Conservation (phyloP, 1,140 invertebrate species). For the Apocrypta bakeri region DNA sequence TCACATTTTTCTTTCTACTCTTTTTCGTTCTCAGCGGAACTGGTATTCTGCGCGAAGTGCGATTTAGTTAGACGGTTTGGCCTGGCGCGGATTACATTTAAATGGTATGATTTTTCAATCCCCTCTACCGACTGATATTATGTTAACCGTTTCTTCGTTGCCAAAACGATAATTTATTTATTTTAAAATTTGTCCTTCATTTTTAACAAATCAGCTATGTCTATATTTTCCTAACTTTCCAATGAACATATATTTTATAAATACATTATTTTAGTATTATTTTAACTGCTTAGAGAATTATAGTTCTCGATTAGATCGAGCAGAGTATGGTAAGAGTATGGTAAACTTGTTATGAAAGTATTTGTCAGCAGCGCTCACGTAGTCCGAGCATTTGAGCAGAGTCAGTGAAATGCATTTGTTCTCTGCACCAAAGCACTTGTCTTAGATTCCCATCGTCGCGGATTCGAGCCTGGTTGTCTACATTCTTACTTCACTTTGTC, state of each 20-base stretch:
- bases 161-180: neutral
- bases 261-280: too few species aligned
- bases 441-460: too few species aligned
- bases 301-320: too few species aligned
- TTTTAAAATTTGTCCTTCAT: neutral
- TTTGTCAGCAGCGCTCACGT: too few species aligned
- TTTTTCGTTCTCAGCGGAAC: neutral
- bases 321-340: too few species aligned
- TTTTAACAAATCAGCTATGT: neutral
- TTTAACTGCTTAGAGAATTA: too few species aligned
- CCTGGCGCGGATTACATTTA: neutral
- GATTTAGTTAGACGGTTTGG: neutral
- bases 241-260: neutral
- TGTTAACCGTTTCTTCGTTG: neutral
- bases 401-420: too few species aligned
- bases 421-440: too few species aligned
- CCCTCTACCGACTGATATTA: neutral
- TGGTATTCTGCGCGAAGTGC: neutral
- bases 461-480: too few species aligned
- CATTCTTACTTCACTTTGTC: too few species aligned
- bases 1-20: neutral
- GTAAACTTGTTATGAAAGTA: too few species aligned
- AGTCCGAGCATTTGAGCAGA: too few species aligned
- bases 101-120: conserved; percentile 18
- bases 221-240: neutral